Evolutionary conservation across 1,140 invertebrate species (phyloP).

Genomic region (Lanistes nyassanus): DNA sequence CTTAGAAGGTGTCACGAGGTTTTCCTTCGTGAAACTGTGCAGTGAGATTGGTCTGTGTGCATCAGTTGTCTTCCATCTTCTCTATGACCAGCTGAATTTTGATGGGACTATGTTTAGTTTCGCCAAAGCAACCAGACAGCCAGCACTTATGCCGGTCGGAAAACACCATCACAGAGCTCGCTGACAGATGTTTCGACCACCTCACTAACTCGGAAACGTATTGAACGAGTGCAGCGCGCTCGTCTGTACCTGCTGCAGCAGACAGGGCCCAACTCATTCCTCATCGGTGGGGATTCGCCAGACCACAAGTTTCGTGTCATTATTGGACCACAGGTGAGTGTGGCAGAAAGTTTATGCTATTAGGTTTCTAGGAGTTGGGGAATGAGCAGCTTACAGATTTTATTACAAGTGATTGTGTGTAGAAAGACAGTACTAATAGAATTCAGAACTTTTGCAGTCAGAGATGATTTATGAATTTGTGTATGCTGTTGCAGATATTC

Average conservation of each 20-base stretch:
- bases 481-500: no score
- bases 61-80: background rate
- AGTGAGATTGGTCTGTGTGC: no score
- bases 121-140: conserved; percentile 30
- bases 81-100: background rate
- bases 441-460: no score
- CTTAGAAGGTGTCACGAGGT: no score
- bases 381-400: no score
- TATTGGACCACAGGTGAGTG: conserved; percentile 68
- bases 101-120: conserved; percentile 35
- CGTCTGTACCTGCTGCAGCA: conserved; percentile 69
- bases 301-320: conserved; percentile 69
- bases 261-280: conserved; percentile 68
- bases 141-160: conserved; percentile 35
- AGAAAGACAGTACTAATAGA: no score
- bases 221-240: conserved; percentile 64
- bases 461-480: no score
- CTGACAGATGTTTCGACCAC: conserved; percentile 31
- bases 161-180: conserved; percentile 20
- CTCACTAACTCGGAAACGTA: conserved; percentile 60
- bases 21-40: background rate
- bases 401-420: no score
- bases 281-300: conserved; percentile 68
- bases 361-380: no score
- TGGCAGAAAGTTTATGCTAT: no score